Evolutionary conservation across 2,797 vertebrate genomes (phyloP).

Genomic region (Esox masquinongy): DNA sequence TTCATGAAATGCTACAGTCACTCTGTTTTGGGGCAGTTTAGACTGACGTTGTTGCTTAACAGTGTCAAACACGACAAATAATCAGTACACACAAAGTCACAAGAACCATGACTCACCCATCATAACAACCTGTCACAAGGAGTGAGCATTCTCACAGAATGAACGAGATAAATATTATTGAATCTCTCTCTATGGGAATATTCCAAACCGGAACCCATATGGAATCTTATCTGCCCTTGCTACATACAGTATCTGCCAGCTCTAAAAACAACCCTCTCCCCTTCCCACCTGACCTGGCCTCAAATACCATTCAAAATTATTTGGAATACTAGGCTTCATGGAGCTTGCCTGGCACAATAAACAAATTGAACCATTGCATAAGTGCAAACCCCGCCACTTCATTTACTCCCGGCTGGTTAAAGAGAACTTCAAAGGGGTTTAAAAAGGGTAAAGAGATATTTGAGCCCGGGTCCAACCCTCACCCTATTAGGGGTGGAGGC

Average conservation of each 20-base stretch:
- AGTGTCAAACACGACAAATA: not conserved
- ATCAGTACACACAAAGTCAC: not conserved
- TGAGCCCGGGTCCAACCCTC: not conserved
- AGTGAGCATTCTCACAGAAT: not conserved
- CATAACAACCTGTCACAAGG: not conserved
- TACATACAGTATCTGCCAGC: constrained; percentile 7
- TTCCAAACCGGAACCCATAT: not conserved
- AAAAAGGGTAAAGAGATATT: not conserved
- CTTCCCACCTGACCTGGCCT: not conserved
- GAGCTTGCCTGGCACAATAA: not conserved
- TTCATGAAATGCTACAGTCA: no score
- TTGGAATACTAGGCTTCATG: not conserved
- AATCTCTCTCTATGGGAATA: not conserved
- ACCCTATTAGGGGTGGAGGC: not conserved
- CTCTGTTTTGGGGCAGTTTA: not conserved
- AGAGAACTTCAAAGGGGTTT: not conserved
- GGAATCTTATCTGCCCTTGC: constrained; percentile 10
- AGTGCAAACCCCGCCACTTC: not conserved
- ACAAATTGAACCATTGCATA: not conserved
- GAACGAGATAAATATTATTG: not conserved
- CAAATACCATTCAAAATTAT: not conserved
- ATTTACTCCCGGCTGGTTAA: not conserved
- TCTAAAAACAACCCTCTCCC: constrained; percentile 38
- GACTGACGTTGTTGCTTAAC: not conserved
- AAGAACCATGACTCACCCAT: not conserved